phyloP scores from a whole-genome alignment of 2,113 vertebrate genomes.

The Caracal caracal region DNA sequence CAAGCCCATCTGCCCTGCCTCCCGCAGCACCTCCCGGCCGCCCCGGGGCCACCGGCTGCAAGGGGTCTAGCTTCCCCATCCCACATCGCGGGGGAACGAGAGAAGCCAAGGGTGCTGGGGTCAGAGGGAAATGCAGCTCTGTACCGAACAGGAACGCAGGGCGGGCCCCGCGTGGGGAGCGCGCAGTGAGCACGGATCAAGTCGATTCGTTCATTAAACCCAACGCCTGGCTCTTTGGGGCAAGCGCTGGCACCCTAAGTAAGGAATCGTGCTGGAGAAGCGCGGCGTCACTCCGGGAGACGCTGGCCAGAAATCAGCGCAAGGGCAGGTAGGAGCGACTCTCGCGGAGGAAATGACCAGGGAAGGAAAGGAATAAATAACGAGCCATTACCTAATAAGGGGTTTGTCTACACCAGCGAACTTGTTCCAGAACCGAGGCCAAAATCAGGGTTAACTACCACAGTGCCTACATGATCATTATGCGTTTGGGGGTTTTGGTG shows the following conservation, averaged over 20 bases:
- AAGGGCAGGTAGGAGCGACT: not conserved
- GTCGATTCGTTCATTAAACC: not conserved
- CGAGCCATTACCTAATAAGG: not conserved
- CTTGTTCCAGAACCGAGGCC: not conserved
- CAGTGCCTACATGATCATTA: not conserved
- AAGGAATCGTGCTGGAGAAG: not conserved
- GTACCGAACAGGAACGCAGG: fast-evolving
- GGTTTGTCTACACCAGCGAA: not conserved
- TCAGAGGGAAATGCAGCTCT: not conserved
- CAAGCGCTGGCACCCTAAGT: not conserved
- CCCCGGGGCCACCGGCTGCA: not conserved
- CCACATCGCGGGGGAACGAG: not conserved
- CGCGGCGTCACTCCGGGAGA: not conserved
- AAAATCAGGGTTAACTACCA: not conserved
- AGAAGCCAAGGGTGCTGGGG: not conserved
- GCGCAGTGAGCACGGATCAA: fast-evolving
- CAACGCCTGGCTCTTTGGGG: fast-evolving
- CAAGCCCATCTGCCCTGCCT: not conserved
- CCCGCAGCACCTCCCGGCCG: fast-evolving
- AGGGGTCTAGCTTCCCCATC: not conserved
- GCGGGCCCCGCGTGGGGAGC: fast-evolving
- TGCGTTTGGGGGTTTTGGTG: not conserved
- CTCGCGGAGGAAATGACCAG: not conserved
- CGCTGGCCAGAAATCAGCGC: not conserved
- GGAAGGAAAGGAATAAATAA: not conserved